Percentiles rank a stretch among this genome's conserved stretches.
These are phyloP conservation scores for Prochilodus magdalenae DNA, from an alignment of 2,113 vertebrate genomes.

Conservation along the genomic window DNA sequence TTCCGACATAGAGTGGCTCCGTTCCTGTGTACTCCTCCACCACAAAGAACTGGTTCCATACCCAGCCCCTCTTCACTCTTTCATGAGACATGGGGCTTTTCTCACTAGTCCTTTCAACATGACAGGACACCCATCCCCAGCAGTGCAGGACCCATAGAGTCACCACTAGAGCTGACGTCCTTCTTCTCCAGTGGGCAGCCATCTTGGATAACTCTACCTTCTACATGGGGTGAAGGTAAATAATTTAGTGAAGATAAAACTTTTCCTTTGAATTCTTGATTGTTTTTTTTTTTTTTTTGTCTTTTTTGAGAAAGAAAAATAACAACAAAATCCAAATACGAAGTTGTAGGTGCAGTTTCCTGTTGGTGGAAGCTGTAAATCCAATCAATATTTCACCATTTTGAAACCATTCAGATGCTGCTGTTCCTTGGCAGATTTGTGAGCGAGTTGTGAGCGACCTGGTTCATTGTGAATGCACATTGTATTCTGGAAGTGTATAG, in stretches of 20 bases:
- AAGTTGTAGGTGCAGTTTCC: background rate
- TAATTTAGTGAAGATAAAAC: conserved; percentile 20
- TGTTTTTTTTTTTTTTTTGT: too few species aligned
- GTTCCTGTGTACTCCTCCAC: conserved; percentile 99
- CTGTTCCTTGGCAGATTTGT: conserved; percentile 21
- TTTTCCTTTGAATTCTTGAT: background rate
- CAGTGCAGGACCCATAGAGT: conserved; percentile 67
- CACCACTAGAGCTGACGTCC: conserved; percentile 62
- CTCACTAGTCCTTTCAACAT: conserved; percentile 77
- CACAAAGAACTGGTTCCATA: conserved; percentile 99
- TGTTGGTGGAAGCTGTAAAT: conserved; percentile 19
- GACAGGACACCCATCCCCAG: conserved; percentile 63
- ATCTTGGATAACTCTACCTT: conserved; percentile 64
- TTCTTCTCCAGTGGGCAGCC: conserved; percentile 66
- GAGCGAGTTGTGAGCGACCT: background rate
- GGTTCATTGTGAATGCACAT: conserved; percentile 5
- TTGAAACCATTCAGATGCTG: conserved; percentile 17
- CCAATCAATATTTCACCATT: conserved; percentile 26
- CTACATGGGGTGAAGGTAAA: conserved; percentile 66
- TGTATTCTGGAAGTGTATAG: background rate
- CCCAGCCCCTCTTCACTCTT: conserved; percentile 98
- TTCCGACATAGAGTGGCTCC: conserved; percentile 95
- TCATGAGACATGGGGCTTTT: conserved; percentile 74
- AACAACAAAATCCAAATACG: conserved; percentile 3
- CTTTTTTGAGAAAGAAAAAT: background rate